These are phyloP conservation scores for Kobus ellipsiprymnus DNA, from an alignment of 2,113 vertebrate genomes.

Conservation along the genomic window DNA sequence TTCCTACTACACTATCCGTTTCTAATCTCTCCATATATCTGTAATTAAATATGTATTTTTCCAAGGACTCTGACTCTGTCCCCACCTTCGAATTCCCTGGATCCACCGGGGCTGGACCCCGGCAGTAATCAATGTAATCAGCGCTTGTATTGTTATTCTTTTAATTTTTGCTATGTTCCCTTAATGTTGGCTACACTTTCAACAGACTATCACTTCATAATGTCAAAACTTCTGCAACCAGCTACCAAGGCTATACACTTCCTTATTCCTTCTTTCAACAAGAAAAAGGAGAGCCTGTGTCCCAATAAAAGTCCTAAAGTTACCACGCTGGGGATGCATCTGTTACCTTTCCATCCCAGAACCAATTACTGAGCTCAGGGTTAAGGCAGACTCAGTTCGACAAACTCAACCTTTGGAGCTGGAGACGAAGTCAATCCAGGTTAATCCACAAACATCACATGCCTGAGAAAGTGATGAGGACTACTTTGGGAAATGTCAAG, in stretches of 20 bases:
- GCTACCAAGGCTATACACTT: neutral
- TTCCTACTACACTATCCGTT: too few relatives aligned
- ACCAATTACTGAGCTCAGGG: neutral
- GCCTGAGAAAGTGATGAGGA: neutral
- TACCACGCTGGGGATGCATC: neutral
- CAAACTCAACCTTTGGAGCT: neutral
- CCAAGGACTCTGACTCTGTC: too few relatives aligned
- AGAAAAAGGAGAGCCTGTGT: neutral
- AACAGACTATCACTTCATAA: neutral
- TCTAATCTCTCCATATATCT: too few relatives aligned
- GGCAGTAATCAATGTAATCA: neutral
- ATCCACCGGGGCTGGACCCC: too few relatives aligned
- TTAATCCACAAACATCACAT: neutral
- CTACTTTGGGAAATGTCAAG: neutral
- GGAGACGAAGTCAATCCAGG: neutral
- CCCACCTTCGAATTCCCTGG: too few relatives aligned
- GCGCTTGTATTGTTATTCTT: neutral
- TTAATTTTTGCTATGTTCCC: neutral
- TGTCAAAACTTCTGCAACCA: neutral
- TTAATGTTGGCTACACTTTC: neutral
- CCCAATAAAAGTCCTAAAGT: neutral
- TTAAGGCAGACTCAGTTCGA: neutral
- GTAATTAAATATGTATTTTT: too few relatives aligned
- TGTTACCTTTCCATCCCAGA: neutral
- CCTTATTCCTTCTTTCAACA: neutral